These are phyloP conservation scores for Betta splendens DNA, from an alignment of 2,797 vertebrate species.

Conservation along the genomic window DNA sequence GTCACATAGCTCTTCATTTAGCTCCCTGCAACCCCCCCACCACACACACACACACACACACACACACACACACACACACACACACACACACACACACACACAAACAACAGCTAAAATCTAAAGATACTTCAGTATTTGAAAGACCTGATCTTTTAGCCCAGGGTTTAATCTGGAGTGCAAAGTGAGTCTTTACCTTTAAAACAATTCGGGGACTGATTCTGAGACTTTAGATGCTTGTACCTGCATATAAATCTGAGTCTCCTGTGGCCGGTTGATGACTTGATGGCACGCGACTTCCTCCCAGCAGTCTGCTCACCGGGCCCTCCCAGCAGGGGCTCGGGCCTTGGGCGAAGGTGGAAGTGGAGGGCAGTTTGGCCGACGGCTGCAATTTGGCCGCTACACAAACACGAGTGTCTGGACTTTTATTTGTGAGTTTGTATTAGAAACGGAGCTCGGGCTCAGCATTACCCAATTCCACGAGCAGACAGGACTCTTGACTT, in stretches of 20 bases:
- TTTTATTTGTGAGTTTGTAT: slow-evolving; percentile 9
- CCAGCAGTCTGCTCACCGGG: slow-evolving; percentile 41
- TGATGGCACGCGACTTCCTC: slow-evolving; percentile 73
- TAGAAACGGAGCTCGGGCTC: not conserved
- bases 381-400: slow-evolving; percentile 69
- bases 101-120: slow-evolving; percentile 30
- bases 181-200: too few species aligned
- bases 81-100: slow-evolving; percentile 36
- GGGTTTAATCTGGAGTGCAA: too few species aligned
- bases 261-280: slow-evolving; percentile 65
- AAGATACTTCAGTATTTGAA: slow-evolving; percentile 13
- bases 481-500: not conserved
- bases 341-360: slow-evolving; percentile 41
- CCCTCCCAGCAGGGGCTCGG: slow-evolving; percentile 63
- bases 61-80: slow-evolving; percentile 54
- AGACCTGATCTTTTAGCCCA: too few species aligned
- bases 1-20: slow-evolving; percentile 68
- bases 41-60: slow-evolving; percentile 46
- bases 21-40: slow-evolving; percentile 40
- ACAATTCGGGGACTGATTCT: slow-evolving; percentile 10
- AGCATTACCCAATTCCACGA: not conserved
- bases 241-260: slow-evolving; percentile 31
- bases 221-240: slow-evolving; percentile 1
- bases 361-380: slow-evolving; percentile 62
- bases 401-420: slow-evolving; percentile 38